Evolutionary conservation across 2,113 vertebrate species (phyloP), one percentile per base, ranked within the genome.

Genomic region (Oxyura jamaicensis): DNA sequence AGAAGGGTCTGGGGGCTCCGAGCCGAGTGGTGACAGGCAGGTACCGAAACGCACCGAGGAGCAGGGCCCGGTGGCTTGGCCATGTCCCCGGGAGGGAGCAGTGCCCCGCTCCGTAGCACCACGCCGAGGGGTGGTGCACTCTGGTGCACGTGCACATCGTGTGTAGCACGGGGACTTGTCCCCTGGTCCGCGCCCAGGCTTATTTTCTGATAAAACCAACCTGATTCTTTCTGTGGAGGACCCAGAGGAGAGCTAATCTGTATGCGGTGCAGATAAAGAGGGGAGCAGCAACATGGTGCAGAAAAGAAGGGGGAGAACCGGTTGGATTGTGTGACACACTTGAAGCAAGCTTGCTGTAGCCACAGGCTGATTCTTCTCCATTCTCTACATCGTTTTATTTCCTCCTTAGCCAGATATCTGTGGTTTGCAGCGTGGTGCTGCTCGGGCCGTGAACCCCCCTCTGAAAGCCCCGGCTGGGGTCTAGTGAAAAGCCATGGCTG

Each of bases 111-210:
- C 62, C 19, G 18, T 2, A 13, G 35, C 18, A 2, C 8, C 9
- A 52, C 52, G 12, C 74, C 4, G 1, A 36, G 14, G 29, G 8
- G 55, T 2, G 26, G 4, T 10, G 60, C 62, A 28, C 25, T 7
- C 59, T 21, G 73, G 48, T n/a, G 17, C 0, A 13, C 1, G 3
- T 3, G 25, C 58, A 13, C 67, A 0, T 1, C 0, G 0, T 8
- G 31, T 22, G 5, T 3, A 33, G 39, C 35, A 17, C 5, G 0
- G 36, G 73, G 29, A 28, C 20, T 39, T 35, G 8, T 8, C 21
- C 63, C 48, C 41, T 59, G 50, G 0, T 18, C 63, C 28, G 1
- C 29, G 41, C 71, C 14, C 17, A n/a, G 44, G 4, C 77, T 83
- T 42, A 7, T 77, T n/a, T 83, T 36, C 76, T 50, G 20, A 13